Evolutionary conservation across 53 echinoderm and acorn worm genomes (phyloP), one percentile per base, ranked within the genome.

Genomic region (Luidia sarsii): DNA sequence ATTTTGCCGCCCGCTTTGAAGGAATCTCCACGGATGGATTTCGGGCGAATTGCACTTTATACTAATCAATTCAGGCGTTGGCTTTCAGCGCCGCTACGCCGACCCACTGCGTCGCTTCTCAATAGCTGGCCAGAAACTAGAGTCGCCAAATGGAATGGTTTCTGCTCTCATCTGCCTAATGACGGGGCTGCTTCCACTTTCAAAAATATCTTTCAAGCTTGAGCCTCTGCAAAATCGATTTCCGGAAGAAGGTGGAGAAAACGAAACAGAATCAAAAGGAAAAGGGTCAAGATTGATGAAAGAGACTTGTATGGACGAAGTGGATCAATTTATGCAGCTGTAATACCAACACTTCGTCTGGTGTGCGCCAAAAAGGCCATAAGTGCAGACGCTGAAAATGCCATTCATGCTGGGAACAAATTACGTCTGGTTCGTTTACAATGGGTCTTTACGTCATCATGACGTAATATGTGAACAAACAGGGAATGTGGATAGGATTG

Each of bases 271-370:
- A 6, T 7, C 41, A 41, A 11, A 41, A 11, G 11, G 11, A 11
- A 41, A 7, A 39, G 43, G 48, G 14, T 77, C 62, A 61, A 77
- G 60, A 57, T 57, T 38, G 57, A 59, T 61, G 11, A 60, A 77
- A 45, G 45, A 43, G 61, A 30, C 60, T 43, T 31, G 31, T 25
- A 20, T 28, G 61, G 11, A 27, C 77, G 77, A 77, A 77, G 28
- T 77, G 48, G 77, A 77, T 77, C 77, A 77, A 77, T 77, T 60
- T 77, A 77, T 77, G 59, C 61, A 61, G 61, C 38, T 77, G 77
- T 59, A 43, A 46, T 13, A 37, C 9, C 8, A 43, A 30, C 25
- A n/a, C n/a, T n/a, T n/a, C n/a, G n/a, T n/a, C n/a, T n/a, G n/a
- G n/a, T n/a, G n/a, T n/a, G n/a, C n/a, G n/a, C n/a, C n/a, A n/a